A percentile compares a stretch with the other conserved stretches of the same genome.
Evolutionary conservation across 2,113 vertebrate species (phyloP).

Genomic region (Ammodytes dubius): DNA sequence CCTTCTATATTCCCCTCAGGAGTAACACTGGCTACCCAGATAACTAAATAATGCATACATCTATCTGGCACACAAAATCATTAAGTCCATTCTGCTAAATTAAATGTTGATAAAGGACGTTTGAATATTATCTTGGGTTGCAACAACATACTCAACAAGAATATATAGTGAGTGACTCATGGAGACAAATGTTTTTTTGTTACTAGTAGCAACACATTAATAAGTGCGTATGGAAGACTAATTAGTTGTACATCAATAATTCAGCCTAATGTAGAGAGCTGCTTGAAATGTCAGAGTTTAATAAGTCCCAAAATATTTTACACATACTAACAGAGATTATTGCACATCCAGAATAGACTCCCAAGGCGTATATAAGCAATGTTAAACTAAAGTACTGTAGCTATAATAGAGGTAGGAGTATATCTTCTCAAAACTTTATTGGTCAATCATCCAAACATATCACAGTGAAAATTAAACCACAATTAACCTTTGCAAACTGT

Average conservation of each 20-base stretch:
- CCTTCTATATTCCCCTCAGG: constrained; percentile 1
- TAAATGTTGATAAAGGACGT: not conserved
- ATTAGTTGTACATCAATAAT: constrained; percentile 1
- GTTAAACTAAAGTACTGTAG: constrained; percentile 4
- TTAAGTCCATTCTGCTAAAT: constrained; percentile 16
- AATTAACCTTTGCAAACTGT: no score
- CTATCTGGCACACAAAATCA: constrained; percentile 5
- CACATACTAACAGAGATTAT: not conserved
- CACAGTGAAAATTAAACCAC: no score
- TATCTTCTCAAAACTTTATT: not conserved
- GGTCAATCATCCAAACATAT: not conserved
- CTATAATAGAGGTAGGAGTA: not conserved
- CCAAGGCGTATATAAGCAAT: not conserved
- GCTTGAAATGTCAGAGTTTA: constrained; percentile 1
- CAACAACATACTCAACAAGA: not conserved
- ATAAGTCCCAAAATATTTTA: not conserved
- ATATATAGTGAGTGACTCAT: not conserved
- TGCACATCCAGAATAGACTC: not conserved
- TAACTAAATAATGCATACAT: constrained; percentile 26
- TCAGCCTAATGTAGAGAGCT: not conserved
- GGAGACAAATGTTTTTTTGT: not conserved
- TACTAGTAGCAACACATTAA: not conserved
- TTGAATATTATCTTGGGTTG: not conserved
- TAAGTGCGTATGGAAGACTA: not conserved
- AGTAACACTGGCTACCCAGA: not conserved